A percentile compares a stretch with the other conserved stretches of the same genome.
These are phyloP conservation scores for Drosophila robusta DNA, from an alignment of 2,888 invertebrate species.

Conservation along the genomic window DNA sequence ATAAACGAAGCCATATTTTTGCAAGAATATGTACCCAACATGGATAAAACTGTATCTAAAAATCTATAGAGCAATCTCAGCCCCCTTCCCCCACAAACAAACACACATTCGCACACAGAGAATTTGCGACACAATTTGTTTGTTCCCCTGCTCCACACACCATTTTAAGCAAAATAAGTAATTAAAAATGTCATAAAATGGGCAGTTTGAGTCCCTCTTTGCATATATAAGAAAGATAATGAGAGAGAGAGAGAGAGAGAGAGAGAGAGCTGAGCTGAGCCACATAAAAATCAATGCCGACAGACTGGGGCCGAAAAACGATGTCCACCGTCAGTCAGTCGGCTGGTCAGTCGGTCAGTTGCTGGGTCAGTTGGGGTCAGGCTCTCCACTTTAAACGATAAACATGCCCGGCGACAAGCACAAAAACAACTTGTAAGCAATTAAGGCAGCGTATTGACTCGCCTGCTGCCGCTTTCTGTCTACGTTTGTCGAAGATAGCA, in stretches of 20 bases:
- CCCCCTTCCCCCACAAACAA: constrained; percentile 12
- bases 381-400: constrained; percentile 72
- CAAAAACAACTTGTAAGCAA: constrained; percentile 76
- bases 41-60: constrained; percentile 42
- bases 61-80: constrained; percentile 32
- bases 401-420: constrained; percentile 66
- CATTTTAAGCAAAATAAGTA: constrained; percentile 73
- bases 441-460: constrained; percentile 71
- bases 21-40: constrained; percentile 53
- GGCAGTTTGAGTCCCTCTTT: constrained; percentile 20
- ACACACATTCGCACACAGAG: constrained; percentile 13
- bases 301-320: constrained; percentile 60
- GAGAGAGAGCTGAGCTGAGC: constrained; percentile 9
- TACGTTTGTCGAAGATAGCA: constrained; percentile 27
- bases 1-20: constrained; percentile 82
- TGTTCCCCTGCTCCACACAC: constrained; percentile 62
- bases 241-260: not conserved
- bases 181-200: constrained; percentile 75
- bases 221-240: not conserved
- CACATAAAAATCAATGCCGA: constrained; percentile 73
- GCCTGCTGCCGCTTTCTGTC: constrained; percentile 22
- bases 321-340: constrained; percentile 30
- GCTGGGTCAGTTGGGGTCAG: constrained; percentile 57
- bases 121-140: constrained; percentile 53
- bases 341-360: constrained; percentile 34